phyloP scores from a whole-genome alignment of 2,888 invertebrate species.

The Brachylomia viminalis region DNA sequence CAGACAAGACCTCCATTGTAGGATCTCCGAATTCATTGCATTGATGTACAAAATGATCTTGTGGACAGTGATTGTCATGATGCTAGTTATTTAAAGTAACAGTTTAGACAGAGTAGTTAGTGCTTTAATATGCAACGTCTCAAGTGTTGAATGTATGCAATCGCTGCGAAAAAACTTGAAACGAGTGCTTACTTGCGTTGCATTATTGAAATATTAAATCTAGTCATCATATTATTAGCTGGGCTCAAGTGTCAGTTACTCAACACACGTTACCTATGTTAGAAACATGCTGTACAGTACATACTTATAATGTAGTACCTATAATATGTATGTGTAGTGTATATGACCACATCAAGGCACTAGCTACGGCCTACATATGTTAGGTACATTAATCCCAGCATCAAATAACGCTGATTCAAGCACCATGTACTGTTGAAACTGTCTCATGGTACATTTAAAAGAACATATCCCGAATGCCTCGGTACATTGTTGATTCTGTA shows the following conservation, averaged over 20 bases:
- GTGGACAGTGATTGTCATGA: not conserved
- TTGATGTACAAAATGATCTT: not conserved
- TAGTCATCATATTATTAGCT: slow-evolving; percentile 5
- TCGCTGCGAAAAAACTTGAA: not conserved
- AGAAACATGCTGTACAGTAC: slow-evolving; percentile 8
- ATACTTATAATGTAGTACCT: slow-evolving; percentile 4
- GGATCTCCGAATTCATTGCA: not conserved
- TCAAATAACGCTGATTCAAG: slow-evolving; percentile 28
- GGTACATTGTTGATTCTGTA: slow-evolving; percentile 44
- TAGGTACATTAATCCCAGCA: slow-evolving; percentile 19
- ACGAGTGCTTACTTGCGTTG: not conserved
- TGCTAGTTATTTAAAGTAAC: not conserved
- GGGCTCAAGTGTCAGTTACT: slow-evolving; percentile 29
- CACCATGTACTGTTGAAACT: slow-evolving; percentile 20
- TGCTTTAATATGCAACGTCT: not conserved
- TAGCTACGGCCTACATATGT: not conserved
- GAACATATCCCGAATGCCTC: slow-evolving; percentile 22
- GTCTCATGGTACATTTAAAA: slow-evolving; percentile 36
- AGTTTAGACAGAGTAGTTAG: not conserved
- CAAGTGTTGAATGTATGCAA: slow-evolving; percentile 12
- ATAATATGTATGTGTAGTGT: not conserved
- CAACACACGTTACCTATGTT: slow-evolving; percentile 4
- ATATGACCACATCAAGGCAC: not conserved
- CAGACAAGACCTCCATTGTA: slow-evolving; percentile 1
- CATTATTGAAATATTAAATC: slow-evolving; percentile 8